These are phyloP conservation scores for Parotocinclus haroldoi DNA, from an alignment of 2,797 vertebrate species.

Conservation along the genomic window DNA sequence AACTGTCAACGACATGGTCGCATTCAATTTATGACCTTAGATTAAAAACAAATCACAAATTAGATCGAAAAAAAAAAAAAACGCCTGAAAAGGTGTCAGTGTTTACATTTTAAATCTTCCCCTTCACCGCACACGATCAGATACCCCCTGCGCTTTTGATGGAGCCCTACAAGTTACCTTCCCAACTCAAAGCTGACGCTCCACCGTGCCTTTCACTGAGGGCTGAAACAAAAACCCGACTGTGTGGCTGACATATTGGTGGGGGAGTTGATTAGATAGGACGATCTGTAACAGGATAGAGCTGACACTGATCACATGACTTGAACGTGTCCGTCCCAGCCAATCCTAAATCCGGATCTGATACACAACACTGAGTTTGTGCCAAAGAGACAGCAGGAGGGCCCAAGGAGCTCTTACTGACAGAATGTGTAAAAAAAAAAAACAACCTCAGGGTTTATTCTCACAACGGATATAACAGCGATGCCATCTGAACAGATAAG, in stretches of 20 bases:
- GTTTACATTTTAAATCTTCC: no score
- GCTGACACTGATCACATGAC: conserved; percentile 27
- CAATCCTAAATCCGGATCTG: conserved; percentile 14
- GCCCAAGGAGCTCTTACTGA: not conserved
- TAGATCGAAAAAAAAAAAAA: no score
- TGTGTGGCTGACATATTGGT: not conserved
- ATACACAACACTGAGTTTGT: not conserved
- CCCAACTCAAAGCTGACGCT: not conserved
- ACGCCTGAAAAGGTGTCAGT: no score
- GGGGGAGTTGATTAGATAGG: no score
- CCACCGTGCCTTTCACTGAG: conserved; percentile 20
- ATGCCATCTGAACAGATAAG: no score
- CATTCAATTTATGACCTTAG: no score
- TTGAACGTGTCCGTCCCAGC: conserved; percentile 4
- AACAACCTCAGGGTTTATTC: not conserved
- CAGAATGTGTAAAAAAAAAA: not conserved
- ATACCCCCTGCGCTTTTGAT: no score
- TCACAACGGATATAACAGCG: no score
- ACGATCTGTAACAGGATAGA: no score
- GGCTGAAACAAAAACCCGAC: conserved; percentile 21
- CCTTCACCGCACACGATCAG: no score
- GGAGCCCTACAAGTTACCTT: not conserved
- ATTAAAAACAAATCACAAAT: no score
- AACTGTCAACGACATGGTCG: no score
- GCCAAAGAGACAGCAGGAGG: not conserved